phyloP scores from a whole-genome alignment of 2,797 vertebrate species.

The Coluber constrictor region DNA sequence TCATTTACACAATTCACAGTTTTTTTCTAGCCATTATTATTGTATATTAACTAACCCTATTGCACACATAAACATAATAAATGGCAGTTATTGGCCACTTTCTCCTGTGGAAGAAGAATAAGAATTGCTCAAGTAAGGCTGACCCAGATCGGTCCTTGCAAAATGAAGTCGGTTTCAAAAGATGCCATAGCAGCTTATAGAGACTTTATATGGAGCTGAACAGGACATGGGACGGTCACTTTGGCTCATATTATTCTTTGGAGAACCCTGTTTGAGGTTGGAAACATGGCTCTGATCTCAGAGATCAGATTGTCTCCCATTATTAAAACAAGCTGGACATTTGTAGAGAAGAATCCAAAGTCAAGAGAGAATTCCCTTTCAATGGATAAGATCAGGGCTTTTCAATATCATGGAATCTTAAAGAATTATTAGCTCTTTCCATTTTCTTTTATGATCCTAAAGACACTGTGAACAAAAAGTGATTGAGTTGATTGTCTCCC shows the following conservation, averaged over 20 bases:
- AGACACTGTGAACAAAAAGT: background rate
- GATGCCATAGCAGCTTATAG: background rate
- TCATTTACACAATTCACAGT: background rate
- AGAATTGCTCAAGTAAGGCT: background rate
- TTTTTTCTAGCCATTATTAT: background rate
- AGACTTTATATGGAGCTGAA: background rate
- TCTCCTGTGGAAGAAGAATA: background rate
- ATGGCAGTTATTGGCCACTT: background rate
- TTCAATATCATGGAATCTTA: background rate
- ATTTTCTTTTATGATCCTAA: background rate
- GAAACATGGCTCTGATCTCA: background rate
- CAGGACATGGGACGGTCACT: background rate
- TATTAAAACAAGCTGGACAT: background rate
- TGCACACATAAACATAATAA: background rate
- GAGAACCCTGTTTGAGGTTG: background rate
- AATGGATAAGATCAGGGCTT: background rate
- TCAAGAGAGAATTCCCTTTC: background rate
- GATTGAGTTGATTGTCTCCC: background rate
- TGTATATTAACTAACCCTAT: background rate
- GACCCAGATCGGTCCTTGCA: background rate
- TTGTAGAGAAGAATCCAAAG: background rate
- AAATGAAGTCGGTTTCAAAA: background rate
- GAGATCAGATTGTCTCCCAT: background rate
- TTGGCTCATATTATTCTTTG: background rate
- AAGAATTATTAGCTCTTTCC: background rate